Percentiles rank a stretch among this genome's conserved stretches.
These are phyloP conservation scores for Hemistola chrysoprasaria DNA, from an alignment of 2,888 invertebrate genomes.

Conservation along the genomic window DNA sequence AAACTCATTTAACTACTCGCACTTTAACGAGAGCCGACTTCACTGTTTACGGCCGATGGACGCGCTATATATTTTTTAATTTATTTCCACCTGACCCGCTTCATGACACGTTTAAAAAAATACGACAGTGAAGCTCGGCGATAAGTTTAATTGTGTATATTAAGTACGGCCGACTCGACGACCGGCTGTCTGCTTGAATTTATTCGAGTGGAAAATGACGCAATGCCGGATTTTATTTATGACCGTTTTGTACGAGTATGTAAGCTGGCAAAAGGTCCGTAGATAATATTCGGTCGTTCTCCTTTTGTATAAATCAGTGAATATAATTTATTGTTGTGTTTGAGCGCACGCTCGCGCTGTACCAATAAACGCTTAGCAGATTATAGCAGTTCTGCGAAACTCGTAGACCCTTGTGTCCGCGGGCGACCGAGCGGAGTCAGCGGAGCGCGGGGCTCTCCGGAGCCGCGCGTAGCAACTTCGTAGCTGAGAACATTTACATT, in stretches of 20 bases:
- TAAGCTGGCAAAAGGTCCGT: not conserved
- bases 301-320: no score
- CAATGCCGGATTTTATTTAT: slow-evolving; percentile 2
- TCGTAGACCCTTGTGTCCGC: no score
- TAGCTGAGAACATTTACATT: no score
- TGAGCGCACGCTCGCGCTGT: no score
- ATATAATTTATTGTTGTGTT: no score
- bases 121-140: slow-evolving; percentile 24
- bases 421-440: no score
- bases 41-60: slow-evolving; percentile 26
- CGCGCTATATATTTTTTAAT: slow-evolving; percentile 27
- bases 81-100: slow-evolving; percentile 23
- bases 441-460: no score
- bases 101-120: slow-evolving; percentile 24
- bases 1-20: slow-evolving; percentile 31
- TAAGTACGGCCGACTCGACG: slow-evolving; percentile 23
- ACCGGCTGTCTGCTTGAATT: slow-evolving; percentile 22
- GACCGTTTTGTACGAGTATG: not conserved
- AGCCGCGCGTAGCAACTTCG: no score
- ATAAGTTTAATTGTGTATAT: slow-evolving; percentile 30
- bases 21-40: slow-evolving; percentile 27
- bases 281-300: no score
- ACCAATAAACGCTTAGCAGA: no score
- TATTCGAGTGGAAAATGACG: slow-evolving; percentile 11
- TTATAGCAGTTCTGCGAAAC: no score